Base-by-base conservation (phyloP, 2,113 vertebrate species). In the Platycercus adscitus region DNA sequence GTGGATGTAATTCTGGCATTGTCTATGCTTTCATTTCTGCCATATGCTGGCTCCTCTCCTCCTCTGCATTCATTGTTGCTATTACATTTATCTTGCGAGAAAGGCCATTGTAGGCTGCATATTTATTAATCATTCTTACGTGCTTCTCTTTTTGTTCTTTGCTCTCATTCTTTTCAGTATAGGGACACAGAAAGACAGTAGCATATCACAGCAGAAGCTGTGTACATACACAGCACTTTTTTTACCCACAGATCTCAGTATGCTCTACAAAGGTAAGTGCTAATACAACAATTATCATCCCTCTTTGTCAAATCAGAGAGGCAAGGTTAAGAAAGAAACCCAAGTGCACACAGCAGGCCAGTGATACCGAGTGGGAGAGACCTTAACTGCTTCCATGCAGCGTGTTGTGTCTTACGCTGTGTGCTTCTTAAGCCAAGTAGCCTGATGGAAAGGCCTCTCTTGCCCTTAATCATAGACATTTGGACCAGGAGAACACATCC, bases 101-200 rank as follows among this genome's bases (percentile, higher is more conserved):
- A 82, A 65, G 78, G 43, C 79, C 77, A n/a, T 31, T 3, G 0
- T 12, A 87, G 43, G 37, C 46, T 86, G 80, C 58, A 68, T 95
- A 89, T 91, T 95, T 91, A 95, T 94, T 93, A 88, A 93, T 86
- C 72, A 47, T 86, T 93, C 75, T 68, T 89, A 84, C 89, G 80
- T 85, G 63, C 37, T 92, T 89, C 83, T 75, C 78, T 86, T 88
- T 89, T 70, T 93, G 44, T 80, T 89, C 84, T 78, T 94, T 25
- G 11, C 43, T 88, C 68, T 47, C 10, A 0, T 65, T 84, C 69
- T 87, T 72, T 72, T 76, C 92, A 49, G 46, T 37, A 28, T 8
- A 29, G 47, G 63, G 61, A 92, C 65, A 33, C 29, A 92, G 94
- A 79, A 92, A 73, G 13, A 39, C 25, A 28, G 83, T 19, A 85